Evolutionary conservation across 2,113 vertebrate species (phyloP).

Genomic region (Coracopsis vasa): DNA sequence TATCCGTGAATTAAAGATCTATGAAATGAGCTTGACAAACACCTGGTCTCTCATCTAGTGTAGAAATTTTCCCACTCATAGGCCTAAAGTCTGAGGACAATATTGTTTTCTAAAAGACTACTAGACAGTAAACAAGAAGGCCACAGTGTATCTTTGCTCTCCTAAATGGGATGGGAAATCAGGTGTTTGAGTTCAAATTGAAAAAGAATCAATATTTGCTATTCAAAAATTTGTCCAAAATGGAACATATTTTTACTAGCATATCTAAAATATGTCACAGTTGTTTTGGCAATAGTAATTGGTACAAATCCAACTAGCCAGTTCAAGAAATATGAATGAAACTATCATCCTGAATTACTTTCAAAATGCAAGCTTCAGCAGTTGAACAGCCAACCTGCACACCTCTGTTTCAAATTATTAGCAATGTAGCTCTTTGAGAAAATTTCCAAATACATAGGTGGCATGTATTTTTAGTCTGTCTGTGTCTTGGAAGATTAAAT

Average conservation of each 20-base stretch:
- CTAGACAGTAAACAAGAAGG: background rate
- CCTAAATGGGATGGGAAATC: background rate
- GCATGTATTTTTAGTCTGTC: background rate
- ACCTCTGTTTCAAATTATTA: conserved; percentile 9
- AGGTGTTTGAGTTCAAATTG: background rate
- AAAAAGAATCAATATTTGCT: background rate
- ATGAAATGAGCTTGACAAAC: background rate
- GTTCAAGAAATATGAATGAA: conserved; percentile 14
- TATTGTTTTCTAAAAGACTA: background rate
- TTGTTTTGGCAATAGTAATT: conserved; percentile 42
- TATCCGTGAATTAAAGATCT: conserved; percentile 23
- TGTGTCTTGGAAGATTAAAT: conserved; percentile 14
- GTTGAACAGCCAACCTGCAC: background rate
- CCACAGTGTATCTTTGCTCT: background rate
- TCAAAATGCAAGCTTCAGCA: background rate
- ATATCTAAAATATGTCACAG: background rate
- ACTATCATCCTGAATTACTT: background rate
- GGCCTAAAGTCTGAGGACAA: background rate
- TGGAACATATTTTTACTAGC: background rate
- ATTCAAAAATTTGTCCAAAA: conserved; percentile 17
- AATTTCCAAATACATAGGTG: background rate
- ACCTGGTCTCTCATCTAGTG: background rate
- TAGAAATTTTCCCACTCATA: background rate
- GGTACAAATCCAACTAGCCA: conserved; percentile 9
- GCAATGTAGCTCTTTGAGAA: background rate